A percentile compares a stretch with the other conserved stretches of the same genome.
Evolutionary conservation across 1,140 invertebrate genomes (phyloP).

Genomic region (Rhizoglyphus robini): DNA sequence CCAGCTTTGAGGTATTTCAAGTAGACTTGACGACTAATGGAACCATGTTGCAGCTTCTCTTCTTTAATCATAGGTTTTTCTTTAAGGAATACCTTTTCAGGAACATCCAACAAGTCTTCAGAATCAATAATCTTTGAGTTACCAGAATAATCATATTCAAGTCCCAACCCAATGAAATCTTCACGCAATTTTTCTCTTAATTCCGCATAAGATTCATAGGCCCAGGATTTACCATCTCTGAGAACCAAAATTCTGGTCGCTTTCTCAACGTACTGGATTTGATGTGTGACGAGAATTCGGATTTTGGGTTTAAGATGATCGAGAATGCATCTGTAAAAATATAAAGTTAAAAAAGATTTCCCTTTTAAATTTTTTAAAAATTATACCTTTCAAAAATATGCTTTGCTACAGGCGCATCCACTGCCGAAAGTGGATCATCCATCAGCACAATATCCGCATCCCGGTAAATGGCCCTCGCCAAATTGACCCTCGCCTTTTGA

Average conservation of each 20-base stretch:
- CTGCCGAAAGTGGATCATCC: constrained; percentile 59
- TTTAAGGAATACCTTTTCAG: neutral
- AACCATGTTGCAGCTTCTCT: constrained; percentile 23
- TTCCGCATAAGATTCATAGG: constrained; percentile 17
- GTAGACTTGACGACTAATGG: too few species aligned
- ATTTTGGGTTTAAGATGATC: constrained; percentile 48
- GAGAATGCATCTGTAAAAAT: constrained; percentile 30
- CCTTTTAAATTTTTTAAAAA: too few species aligned
- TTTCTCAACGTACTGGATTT: constrained; percentile 36
- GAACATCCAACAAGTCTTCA: neutral
- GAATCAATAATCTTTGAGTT: too few species aligned
- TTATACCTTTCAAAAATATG: constrained; percentile 54
- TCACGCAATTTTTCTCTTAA: constrained; percentile 3
- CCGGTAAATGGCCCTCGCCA: constrained; percentile 48
- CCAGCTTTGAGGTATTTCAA: constrained; percentile 16
- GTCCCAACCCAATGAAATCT: neutral
- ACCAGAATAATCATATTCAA: neutral
- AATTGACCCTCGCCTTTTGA: constrained; percentile 89
- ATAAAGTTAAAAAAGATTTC: too few species aligned
- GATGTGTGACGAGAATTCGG: constrained; percentile 50
- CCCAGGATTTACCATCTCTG: constrained; percentile 32
- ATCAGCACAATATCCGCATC: constrained; percentile 36
- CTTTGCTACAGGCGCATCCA: constrained; percentile 54
- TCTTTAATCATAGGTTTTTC: constrained; percentile 3
- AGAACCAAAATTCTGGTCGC: constrained; percentile 21